These are phyloP conservation scores for Rhagoletis pomonella DNA, from an alignment of 1,140 invertebrate species.

Conservation along the genomic window DNA sequence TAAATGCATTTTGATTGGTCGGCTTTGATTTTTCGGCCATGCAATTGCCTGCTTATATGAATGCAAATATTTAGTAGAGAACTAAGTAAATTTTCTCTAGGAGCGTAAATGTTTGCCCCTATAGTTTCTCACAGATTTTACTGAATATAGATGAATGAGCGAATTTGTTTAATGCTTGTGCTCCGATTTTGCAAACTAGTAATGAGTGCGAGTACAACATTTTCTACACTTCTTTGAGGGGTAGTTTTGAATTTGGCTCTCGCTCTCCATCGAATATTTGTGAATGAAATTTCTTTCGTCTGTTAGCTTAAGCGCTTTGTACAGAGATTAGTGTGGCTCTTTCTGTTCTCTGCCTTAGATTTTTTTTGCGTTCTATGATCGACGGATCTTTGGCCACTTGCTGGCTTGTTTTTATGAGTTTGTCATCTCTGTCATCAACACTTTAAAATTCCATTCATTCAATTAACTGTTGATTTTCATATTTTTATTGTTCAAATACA, in stretches of 20 bases:
- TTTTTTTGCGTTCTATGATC: no score
- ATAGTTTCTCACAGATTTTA: background rate
- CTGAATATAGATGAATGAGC: background rate
- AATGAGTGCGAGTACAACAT: background rate
- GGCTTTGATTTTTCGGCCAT: constrained; percentile 33
- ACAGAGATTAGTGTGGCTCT: background rate
- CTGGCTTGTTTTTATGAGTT: background rate
- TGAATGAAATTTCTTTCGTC: constrained; percentile 49
- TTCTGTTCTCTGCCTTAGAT: background rate
- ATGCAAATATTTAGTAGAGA: constrained; percentile 14
- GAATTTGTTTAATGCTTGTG: background rate
- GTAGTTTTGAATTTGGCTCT: background rate
- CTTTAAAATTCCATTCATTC: constrained; percentile 2
- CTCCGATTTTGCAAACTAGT: background rate
- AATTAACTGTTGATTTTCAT: background rate
- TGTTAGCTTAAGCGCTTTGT: background rate
- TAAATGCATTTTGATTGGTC: constrained; percentile 31
- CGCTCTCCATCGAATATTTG: background rate
- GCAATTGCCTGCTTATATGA: background rate
- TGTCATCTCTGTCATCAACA: constrained; percentile 10
- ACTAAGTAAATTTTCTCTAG: background rate
- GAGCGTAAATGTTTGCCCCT: background rate
- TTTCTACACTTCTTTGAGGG: constrained; percentile 2
- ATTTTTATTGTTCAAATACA: background rate
- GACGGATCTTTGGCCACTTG: background rate